Evolutionary conservation across 2,888 invertebrate genomes (phyloP), one percentile per base, ranked within the genome.

Genomic region (Troides helena): DNA sequence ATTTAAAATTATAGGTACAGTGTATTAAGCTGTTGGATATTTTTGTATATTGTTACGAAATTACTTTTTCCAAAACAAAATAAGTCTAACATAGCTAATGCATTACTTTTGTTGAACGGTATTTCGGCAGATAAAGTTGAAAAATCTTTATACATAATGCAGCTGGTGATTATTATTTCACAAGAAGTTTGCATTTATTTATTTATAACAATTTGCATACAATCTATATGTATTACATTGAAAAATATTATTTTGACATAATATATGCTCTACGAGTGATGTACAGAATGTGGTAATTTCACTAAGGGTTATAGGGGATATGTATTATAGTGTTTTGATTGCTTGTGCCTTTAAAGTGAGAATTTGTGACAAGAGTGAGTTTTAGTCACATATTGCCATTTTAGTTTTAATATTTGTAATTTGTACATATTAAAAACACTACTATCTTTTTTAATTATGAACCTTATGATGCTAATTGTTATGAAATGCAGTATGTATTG

Each of bases 331-430:
- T 81, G 81, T 83, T 86, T 85, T 85, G 82, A 86, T 88, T 86
- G 90, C 89, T 88, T 87, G 91, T 91, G 91, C 91, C 90, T 91
- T 91, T 85, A 80, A 84, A 86, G 85, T 87, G 84, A 87, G 85
- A 83, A 75, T 77, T 80, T 85, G 84, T 86, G 85, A 87, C 82
- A 87, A 82, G 81, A 90, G 89, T 89, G 87, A 81, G 84, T 87
- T 89, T 86, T 87, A 86, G 90, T 88, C 89, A 90, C 90, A 90
- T 87, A 87, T 85, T 89, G 92, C 92, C 92, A 92, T 91, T 87
- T 85, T 90, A 86, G 83, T 80, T 84, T 77, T 80, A 80, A 80
- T 62, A 74, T 74, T 70, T 63, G 60, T 68, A 60, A 25, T 30
- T 62, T 70, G 67, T 67, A 67, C 12, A 67, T 67, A 67, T 61